Evolutionary conservation across 2,113 vertebrate species (phyloP).

Genomic region (Dasyprocta punctata): DNA sequence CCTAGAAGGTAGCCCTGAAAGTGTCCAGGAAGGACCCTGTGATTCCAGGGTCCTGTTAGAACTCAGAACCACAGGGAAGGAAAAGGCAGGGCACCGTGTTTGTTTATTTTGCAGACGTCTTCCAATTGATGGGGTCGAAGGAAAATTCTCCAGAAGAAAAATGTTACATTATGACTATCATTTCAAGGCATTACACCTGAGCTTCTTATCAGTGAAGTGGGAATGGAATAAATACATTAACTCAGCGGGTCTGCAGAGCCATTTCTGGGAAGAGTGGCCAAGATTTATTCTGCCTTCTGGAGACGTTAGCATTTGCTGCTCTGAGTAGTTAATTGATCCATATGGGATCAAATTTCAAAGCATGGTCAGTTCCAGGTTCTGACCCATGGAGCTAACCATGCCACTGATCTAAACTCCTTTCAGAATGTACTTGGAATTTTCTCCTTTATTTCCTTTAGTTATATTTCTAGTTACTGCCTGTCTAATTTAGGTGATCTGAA

Average conservation of each 20-base stretch:
- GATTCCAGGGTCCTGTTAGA: rapidly evolving
- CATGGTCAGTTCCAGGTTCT: background rate
- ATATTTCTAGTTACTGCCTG: background rate
- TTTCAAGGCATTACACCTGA: background rate
- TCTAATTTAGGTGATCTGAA: background rate
- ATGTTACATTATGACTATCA: background rate
- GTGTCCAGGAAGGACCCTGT: too few species aligned
- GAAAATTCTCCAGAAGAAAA: background rate
- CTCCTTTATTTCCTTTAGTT: background rate
- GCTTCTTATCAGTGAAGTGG: background rate
- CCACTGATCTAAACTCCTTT: background rate
- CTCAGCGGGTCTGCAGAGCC: too few species aligned
- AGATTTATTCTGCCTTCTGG: background rate
- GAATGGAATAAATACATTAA: too few species aligned
- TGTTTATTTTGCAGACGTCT: background rate
- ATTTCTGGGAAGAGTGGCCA: background rate
- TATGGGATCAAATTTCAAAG: background rate
- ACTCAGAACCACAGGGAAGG: background rate
- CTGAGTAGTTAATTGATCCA: background rate
- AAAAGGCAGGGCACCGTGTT: rapidly evolving
- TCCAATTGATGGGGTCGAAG: background rate
- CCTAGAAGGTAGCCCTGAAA: background rate
- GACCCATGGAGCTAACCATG: background rate
- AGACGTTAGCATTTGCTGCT: background rate
- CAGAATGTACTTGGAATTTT: background rate